Base-by-base conservation (phyloP, 2,888 invertebrate genomes). In the Odontomyia ornata region DNA sequence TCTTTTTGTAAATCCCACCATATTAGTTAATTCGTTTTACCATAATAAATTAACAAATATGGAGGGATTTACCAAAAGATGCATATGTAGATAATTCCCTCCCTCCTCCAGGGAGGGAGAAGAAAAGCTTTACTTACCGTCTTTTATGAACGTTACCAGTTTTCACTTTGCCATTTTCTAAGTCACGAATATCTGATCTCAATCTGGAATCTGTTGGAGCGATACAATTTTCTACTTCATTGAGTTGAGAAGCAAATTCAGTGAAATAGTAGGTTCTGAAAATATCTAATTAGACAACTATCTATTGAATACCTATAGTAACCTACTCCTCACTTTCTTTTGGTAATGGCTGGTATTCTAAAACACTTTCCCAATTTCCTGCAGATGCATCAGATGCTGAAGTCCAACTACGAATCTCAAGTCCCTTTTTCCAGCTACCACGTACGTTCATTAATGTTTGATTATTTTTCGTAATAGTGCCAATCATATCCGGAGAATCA, bases 161-260 rank as follows among this genome's bases (percentile, higher is more conserved):
- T 43, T 67, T 67, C 1, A 67, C 11, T 76, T 90, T 89, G 2
- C 96, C 96, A 81, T 94, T 91, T 87, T 97, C 97, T 97, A 98
- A 98, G 82, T 96, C 89, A 75, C 97, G 90, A 88, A 98, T 98
- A 90, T 98, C 98, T 76, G 98, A 97, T 76, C 98, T 89, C 77
- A 90, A 86, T 46, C 97, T 90, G 76, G 94, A 92, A 89, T 98
- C 98, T 0, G 97, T 96, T 11, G 97, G 97, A 60, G 97, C 96
- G n/a, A 97, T 92, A 77, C 91, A 93, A 3, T 91, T 90, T 87
- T 98, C 98, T 28, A 90, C 89, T 88, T 98, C 98, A 87, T 98
- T 98, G 82, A 98, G 88, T 87, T 98, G 96, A 83, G 96, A 93
- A 46, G 98, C 96, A 82, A 98, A 89, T 84, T 93, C 88, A 56